These are phyloP conservation scores for Nyctibius grandis DNA, from an alignment of 2,797 vertebrate genomes.

Conservation along the genomic window DNA sequence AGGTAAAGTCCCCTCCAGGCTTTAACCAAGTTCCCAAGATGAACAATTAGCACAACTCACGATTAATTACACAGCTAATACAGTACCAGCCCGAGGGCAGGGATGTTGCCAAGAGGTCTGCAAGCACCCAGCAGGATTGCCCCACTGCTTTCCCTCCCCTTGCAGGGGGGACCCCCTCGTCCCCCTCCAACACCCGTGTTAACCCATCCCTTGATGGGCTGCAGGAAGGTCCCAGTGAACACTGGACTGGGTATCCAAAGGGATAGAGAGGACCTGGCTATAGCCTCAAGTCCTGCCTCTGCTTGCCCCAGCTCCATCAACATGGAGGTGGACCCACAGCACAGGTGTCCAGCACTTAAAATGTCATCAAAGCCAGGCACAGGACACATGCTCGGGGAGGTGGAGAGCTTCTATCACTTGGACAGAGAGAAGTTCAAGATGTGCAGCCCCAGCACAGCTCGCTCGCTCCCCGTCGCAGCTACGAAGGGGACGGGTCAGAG, in stretches of 20 bases:
- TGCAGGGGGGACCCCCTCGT: neutral
- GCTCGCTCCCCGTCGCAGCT: fast-evolving
- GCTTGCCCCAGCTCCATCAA: neutral
- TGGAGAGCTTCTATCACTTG: neutral
- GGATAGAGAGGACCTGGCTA: neutral
- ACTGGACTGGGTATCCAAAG: neutral
- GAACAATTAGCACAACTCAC: neutral
- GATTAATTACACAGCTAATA: neutral
- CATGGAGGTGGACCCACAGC: fast-evolving
- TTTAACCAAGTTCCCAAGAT: neutral
- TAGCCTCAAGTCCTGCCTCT: neutral
- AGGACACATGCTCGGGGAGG: fast-evolving
- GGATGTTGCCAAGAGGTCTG: fast-evolving
- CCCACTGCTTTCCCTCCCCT: no score
- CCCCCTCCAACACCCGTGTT: fast-evolving
- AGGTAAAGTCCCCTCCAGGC: neutral
- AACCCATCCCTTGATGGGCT: neutral
- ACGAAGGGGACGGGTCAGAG: fast-evolving
- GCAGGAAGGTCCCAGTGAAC: neutral
- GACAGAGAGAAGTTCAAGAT: neutral
- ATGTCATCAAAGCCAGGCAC: neutral
- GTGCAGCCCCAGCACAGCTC: neutral
- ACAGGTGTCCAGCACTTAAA: neutral
- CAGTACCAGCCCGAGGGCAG: fast-evolving
- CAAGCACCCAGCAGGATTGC: fast-evolving